These are phyloP conservation scores for Melospiza georgiana DNA, from an alignment of 2,113 vertebrate genomes.

Conservation along the genomic window DNA sequence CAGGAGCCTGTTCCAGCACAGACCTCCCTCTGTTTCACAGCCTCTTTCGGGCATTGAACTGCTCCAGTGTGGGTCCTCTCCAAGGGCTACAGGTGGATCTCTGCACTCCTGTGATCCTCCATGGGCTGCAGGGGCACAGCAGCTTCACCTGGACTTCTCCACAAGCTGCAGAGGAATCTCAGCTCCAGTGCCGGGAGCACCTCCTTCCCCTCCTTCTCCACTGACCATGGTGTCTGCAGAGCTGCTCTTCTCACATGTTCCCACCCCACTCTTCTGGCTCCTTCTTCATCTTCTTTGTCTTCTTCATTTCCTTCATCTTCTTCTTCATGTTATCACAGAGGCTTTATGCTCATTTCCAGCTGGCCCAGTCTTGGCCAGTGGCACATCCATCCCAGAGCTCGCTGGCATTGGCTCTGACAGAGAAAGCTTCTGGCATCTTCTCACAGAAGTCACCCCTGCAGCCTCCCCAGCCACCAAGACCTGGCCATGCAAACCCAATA, in stretches of 20 bases:
- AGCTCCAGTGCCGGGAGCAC: not conserved
- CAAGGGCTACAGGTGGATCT: not conserved
- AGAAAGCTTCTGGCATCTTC: not conserved
- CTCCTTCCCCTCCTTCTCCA: not conserved
- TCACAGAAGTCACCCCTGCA: not conserved
- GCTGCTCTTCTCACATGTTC: not conserved
- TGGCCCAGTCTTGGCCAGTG: not conserved
- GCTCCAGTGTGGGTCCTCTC: rapidly evolving
- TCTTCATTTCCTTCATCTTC: not conserved
- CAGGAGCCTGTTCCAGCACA: not conserved
- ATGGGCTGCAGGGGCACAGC: not conserved
- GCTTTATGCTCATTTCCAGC: not conserved
- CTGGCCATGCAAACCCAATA: not conserved
- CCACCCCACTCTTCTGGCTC: not conserved
- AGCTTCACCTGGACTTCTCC: not conserved
- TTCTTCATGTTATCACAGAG: not conserved
- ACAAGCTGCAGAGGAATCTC: not conserved
- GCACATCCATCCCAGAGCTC: not conserved
- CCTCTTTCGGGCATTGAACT: not conserved
- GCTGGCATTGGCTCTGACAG: not conserved
- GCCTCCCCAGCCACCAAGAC: not conserved
- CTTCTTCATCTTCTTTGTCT: no score
- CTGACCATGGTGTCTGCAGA: not conserved
- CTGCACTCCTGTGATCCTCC: not conserved
- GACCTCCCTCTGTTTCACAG: not conserved